Conservation (phyloP, 1,140 invertebrate species). For the Musca vetustissima region DNA sequence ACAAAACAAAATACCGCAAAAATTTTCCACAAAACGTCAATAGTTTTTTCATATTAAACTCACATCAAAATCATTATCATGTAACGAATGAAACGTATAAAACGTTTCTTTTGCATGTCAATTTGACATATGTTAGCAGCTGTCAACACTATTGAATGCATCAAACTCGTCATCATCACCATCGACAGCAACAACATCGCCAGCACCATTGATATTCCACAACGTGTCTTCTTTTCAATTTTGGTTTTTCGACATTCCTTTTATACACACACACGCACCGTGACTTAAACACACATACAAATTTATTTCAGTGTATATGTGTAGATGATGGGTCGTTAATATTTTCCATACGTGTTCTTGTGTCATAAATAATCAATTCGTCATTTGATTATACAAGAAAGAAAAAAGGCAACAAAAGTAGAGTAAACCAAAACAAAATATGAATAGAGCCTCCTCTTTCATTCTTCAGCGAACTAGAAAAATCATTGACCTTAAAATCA, state of each 20-base stretch:
- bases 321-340: constrained; percentile 19
- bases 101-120: constrained; percentile 11
- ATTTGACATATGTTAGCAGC: constrained; percentile 21
- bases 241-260: too few species aligned
- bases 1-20: too few species aligned
- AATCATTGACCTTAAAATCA: constrained; percentile 22
- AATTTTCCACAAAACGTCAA: too few species aligned
- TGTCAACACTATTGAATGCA: constrained; percentile 16
- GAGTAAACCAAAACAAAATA: too few species aligned
- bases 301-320: neutral
- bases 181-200: neutral
- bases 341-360: constrained; percentile 17
- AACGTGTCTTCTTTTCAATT: too few species aligned
- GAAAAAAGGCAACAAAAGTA: too few species aligned
- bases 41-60: too few species aligned
- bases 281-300: neutral
- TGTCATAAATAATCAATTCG: constrained; percentile 22
- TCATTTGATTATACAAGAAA: neutral
- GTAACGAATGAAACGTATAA: too few species aligned
- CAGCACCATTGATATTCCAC: neutral
- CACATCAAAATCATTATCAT: too few species aligned
- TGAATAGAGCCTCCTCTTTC: too few species aligned
- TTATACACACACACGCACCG: neutral
- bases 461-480: neutral
- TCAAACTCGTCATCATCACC: neutral